Percentiles rank a stretch among this genome's conserved stretches.
Evolutionary conservation across 2,797 vertebrate genomes (phyloP).

Genomic region (Enteromius viviparus): DNA sequence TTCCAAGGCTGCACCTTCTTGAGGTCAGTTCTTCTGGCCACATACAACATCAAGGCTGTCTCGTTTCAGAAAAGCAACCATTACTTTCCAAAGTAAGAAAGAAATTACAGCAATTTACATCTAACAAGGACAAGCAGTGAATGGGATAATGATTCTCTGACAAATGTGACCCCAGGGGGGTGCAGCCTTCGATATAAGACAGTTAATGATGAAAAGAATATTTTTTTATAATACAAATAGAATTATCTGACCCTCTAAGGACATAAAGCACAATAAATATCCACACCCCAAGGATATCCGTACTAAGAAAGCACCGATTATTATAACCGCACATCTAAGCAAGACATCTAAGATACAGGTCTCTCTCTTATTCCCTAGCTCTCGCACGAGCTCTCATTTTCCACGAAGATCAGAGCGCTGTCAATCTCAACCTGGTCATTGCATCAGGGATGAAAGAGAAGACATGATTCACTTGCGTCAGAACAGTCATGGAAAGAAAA

Average conservation of each 20-base stretch:
- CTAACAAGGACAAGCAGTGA: neutral
- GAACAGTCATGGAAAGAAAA: conserved; percentile 37
- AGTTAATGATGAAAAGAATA: neutral
- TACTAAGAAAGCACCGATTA: conserved; percentile 26
- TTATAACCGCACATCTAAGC: conserved; percentile 32
- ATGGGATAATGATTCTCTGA: neutral
- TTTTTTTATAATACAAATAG: neutral
- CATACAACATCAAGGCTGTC: neutral
- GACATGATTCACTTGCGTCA: conserved; percentile 25
- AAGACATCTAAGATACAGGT: conserved; percentile 22
- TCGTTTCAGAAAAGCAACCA: neutral
- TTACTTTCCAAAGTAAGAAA: conserved; percentile 13
- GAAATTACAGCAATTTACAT: neutral
- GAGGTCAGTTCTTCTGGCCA: neutral
- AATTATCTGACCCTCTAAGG: neutral
- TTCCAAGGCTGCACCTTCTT: neutral
- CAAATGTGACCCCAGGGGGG: neutral
- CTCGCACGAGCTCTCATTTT: conserved; percentile 18
- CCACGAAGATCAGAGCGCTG: conserved; percentile 40
- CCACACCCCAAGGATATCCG: conserved; percentile 7
- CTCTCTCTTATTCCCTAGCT: neutral
- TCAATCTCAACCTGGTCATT: conserved; percentile 44
- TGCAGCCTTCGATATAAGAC: neutral
- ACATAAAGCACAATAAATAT: conserved; percentile 18
- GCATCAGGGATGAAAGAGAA: conserved; percentile 40